Evolutionary conservation across 2,888 invertebrate genomes (phyloP).

Genomic region (Podabrus alpinus): DNA sequence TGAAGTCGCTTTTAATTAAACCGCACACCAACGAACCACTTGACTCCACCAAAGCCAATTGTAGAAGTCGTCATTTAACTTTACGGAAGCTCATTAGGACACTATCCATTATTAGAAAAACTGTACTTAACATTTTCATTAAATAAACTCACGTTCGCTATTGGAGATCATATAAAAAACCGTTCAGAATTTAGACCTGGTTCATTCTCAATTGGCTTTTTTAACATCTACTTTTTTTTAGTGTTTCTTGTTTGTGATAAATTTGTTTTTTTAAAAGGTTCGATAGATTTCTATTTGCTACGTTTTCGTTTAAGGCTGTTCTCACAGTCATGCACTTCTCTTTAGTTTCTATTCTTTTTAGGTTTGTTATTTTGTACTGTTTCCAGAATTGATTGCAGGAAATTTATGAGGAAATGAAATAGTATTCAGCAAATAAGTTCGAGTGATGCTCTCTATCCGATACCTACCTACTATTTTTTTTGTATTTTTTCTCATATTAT

Average conservation of each 20-base stretch:
- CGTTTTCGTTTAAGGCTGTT: constrained; percentile 34
- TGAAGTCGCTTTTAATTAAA: constrained; percentile 42
- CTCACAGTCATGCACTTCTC: constrained; percentile 22
- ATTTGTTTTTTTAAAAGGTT: constrained; percentile 25
- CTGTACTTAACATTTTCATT: constrained; percentile 17
- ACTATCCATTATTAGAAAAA: constrained; percentile 22
- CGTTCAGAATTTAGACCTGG: constrained; percentile 27
- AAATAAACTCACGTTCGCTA: constrained; percentile 22
- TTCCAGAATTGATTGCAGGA: constrained; percentile 38
- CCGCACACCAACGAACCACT: constrained; percentile 38
- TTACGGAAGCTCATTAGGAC: constrained; percentile 29
- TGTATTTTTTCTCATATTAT: background rate
- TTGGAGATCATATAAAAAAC: constrained; percentile 1
- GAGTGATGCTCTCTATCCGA: constrained; percentile 30
- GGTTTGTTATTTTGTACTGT: constrained; percentile 29
- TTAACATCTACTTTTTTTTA: constrained; percentile 27
- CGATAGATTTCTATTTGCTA: constrained; percentile 20
- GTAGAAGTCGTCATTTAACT: constrained; percentile 25
- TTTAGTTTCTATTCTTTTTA: constrained; percentile 15
- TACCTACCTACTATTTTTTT: constrained; percentile 25
- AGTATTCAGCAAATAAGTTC: constrained; percentile 38
- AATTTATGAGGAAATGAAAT: constrained; percentile 40
- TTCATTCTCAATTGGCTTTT: constrained; percentile 33
- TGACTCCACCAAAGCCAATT: constrained; percentile 37
- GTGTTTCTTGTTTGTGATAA: constrained; percentile 30